Conservation (phyloP, 2,888 invertebrate genomes). For the Doris montereyensis region DNA sequence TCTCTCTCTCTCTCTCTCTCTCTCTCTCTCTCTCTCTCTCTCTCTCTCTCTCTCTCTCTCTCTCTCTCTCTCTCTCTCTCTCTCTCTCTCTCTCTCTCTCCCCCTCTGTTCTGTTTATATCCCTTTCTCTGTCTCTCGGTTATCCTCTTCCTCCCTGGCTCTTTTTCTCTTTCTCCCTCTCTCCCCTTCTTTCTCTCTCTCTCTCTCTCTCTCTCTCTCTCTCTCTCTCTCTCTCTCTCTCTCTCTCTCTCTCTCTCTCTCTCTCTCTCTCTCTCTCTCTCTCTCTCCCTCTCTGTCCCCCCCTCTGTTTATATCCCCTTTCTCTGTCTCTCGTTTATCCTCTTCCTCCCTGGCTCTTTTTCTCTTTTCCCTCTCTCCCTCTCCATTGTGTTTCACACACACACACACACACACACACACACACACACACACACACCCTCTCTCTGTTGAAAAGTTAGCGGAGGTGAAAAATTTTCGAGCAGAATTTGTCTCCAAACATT, state of each 20-base stretch:
- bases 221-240: background rate
- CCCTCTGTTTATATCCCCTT: background rate
- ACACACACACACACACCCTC: conserved; percentile 1
- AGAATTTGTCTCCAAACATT: too few relatives aligned
- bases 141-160: background rate
- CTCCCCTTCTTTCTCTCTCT: background rate
- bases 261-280: background rate
- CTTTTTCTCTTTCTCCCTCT: background rate
- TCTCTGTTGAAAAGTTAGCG: too few relatives aligned
- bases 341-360: background rate
- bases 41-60: background rate
- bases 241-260: background rate
- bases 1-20: background rate
- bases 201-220: background rate
- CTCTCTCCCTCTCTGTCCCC: background rate
- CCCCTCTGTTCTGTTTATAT: background rate
- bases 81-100: background rate
- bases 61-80: background rate
- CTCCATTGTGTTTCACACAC: too few relatives aligned
- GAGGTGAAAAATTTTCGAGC: too few relatives aligned
- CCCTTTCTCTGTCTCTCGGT: background rate
- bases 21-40: background rate
- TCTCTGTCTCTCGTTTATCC: background rate
- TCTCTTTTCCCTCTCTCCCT: background rate
- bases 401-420: conserved; percentile 7